These are phyloP conservation scores for Ctenomys sociabilis DNA, from an alignment of 2,113 vertebrate species.

Conservation along the genomic window DNA sequence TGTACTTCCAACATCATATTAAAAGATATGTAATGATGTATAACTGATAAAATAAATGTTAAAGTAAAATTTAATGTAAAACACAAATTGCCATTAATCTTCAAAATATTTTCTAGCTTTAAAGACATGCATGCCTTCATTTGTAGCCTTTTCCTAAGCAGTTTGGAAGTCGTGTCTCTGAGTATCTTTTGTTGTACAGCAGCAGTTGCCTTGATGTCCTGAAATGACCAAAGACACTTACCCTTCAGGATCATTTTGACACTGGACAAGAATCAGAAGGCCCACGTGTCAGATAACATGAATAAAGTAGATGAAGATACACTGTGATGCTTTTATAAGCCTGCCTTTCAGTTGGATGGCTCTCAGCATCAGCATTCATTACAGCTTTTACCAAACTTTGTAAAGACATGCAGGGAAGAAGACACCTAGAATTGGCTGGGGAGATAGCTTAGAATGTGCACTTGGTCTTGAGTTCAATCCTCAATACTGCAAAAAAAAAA, in stretches of 20 bases:
- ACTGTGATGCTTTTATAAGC: background rate
- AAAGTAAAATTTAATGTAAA: background rate
- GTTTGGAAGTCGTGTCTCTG: background rate
- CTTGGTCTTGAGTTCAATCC: too few relatives aligned
- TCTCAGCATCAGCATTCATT: background rate
- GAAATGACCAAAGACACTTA: background rate
- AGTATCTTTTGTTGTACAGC: background rate
- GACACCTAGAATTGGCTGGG: background rate
- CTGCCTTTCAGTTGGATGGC: background rate
- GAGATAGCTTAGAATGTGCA: too few relatives aligned
- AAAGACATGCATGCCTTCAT: background rate
- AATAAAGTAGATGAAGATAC: background rate
- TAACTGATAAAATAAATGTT: background rate
- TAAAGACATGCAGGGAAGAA: background rate
- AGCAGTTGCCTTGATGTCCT: background rate
- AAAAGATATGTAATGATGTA: background rate
- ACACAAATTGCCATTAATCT: background rate
- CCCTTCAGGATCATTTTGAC: background rate
- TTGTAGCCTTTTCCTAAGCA: background rate
- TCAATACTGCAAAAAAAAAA: too few relatives aligned
- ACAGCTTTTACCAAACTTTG: background rate
- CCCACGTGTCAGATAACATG: too few relatives aligned
- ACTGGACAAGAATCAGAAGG: background rate
- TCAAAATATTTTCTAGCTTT: background rate
- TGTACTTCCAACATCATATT: background rate